phyloP scores from a whole-genome alignment of 2,797 vertebrate genomes.

The Muscicapa striata region DNA sequence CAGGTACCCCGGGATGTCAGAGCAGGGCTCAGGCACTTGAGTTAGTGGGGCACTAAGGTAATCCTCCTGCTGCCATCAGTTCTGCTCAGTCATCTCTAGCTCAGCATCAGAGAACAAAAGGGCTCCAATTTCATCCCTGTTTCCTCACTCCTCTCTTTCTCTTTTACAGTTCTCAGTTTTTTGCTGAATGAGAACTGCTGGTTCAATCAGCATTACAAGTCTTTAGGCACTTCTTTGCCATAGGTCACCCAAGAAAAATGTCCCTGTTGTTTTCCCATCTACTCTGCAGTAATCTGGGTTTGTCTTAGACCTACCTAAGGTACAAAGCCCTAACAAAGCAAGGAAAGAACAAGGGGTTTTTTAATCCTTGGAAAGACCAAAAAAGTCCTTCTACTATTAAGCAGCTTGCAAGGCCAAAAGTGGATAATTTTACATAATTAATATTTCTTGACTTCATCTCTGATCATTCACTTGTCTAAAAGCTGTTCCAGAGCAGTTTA shows the following conservation, averaged over 20 bases:
- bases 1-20: background rate
- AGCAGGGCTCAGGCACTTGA: background rate
- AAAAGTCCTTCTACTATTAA: background rate
- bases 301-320: background rate
- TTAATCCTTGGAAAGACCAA: background rate
- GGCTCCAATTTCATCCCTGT: background rate
- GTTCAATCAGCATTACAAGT: background rate
- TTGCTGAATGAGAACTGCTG: background rate
- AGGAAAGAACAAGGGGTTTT: background rate
- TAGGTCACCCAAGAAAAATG: background rate
- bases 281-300: background rate
- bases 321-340: background rate
- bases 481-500: background rate
- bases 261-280: background rate
- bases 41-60: background rate
- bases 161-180: background rate
- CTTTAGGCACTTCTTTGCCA: background rate
- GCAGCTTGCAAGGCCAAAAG: background rate
- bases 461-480: slow-evolving; percentile 1
- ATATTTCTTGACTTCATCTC: background rate
- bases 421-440: background rate
- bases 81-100: background rate
- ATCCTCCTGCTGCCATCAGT: background rate
- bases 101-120: background rate
- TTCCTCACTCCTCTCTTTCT: background rate